Conservation (phyloP, 2,797 vertebrate genomes). For the Meda fulgida region DNA sequence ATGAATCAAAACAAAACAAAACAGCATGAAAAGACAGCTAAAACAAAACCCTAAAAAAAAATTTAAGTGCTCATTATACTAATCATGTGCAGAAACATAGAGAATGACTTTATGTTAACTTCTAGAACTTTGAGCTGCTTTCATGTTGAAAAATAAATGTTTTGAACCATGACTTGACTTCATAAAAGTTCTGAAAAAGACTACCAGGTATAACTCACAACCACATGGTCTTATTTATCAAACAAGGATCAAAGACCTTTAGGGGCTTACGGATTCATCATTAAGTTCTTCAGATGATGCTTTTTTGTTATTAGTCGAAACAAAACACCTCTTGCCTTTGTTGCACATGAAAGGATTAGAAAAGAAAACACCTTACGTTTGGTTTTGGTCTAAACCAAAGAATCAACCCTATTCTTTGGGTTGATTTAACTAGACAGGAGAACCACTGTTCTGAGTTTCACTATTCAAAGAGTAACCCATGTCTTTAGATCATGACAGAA, state of each 20-base stretch:
- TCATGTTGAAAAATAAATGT: conserved; percentile 4
- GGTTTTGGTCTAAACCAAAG: not conserved
- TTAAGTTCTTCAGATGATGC: conserved; percentile 54
- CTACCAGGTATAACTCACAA: conserved; percentile 57
- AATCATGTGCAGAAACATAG: not conserved
- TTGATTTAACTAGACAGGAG: conserved; percentile 21
- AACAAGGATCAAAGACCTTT: conserved; percentile 70
- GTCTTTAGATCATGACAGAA: conserved; percentile 47
- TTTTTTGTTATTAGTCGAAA: conserved; percentile 65
- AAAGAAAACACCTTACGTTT: conserved; percentile 32
- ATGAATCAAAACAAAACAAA: not conserved
- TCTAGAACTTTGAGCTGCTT: not conserved
- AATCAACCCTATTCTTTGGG: not conserved
- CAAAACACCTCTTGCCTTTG: conserved; percentile 49
- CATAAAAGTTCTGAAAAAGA: not conserved
- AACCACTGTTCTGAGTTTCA: conserved; percentile 37
- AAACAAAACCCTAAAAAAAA: not conserved
- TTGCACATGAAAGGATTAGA: conserved; percentile 40
- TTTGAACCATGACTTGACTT: conserved; percentile 12
- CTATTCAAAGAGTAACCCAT: conserved; percentile 17
- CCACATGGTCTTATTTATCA: conserved; percentile 46
- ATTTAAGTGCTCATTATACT: not conserved
- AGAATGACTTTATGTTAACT: not conserved
- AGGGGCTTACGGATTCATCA: conserved; percentile 48
- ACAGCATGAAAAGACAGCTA: not conserved